Percentiles rank a stretch among this genome's conserved stretches.
Conservation (phyloP, 1,140 invertebrate species). For the Nasonia vitripennis region DNA sequence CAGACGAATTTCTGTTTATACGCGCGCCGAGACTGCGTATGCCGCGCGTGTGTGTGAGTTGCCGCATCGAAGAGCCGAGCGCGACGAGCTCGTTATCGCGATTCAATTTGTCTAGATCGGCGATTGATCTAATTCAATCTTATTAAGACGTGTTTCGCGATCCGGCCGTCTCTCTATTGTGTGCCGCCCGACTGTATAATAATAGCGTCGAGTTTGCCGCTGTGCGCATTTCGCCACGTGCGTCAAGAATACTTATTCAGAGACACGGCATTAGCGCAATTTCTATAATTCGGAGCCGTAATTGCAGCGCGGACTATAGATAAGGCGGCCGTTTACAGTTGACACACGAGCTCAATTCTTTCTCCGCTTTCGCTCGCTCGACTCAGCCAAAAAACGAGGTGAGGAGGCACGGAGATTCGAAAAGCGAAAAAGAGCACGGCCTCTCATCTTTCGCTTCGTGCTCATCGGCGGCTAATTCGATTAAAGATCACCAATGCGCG, state of each 20-base stretch:
- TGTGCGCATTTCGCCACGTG: too few relatives aligned
- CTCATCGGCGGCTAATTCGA: neutral
- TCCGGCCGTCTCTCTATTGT: neutral
- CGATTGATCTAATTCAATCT: constrained; percentile 22
- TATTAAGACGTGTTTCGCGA: neutral
- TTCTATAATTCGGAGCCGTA: neutral
- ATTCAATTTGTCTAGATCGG: neutral
- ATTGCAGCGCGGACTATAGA: neutral
- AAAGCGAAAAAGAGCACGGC: neutral
- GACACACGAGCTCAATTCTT: neutral
- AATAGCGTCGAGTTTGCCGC: too few relatives aligned
- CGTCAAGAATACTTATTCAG: too few relatives aligned
- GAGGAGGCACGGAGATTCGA: neutral
- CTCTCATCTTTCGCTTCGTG: constrained; percentile 15
- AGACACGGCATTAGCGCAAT: neutral
- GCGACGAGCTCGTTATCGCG: neutral
- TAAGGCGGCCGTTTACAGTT: neutral
- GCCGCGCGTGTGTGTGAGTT: too few relatives aligned
- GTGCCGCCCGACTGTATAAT: too few relatives aligned
- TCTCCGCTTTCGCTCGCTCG: neutral
- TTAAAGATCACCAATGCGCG: neutral
- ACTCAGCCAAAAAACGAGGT: neutral
- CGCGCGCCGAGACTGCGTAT: neutral
- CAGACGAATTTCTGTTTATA: neutral
- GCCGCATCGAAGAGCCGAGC: neutral